Conservation (phyloP, 2,113 vertebrate species). For the Orthonyx spaldingii region DNA sequence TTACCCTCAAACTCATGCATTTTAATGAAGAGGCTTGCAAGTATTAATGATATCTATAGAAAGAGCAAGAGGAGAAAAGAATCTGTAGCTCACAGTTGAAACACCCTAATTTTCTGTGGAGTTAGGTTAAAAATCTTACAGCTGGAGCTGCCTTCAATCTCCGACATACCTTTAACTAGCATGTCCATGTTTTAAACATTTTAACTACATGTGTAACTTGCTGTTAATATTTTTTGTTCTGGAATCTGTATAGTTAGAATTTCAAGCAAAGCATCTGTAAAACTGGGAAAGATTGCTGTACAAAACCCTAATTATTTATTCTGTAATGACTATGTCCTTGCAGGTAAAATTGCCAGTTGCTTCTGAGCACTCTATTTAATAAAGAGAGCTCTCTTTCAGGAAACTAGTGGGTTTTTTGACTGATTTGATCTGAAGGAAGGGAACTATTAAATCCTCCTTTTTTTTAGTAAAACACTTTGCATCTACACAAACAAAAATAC, state of each 20-base stretch:
- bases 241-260: neutral
- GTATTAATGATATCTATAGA: neutral
- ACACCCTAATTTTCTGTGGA: neutral
- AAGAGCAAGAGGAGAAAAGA: neutral
- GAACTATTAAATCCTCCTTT: neutral
- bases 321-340: neutral
- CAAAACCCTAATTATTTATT: neutral
- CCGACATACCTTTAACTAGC: neutral
- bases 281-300: neutral
- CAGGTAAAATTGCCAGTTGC: neutral
- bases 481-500: neutral
- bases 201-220: neutral
- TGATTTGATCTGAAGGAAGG: neutral
- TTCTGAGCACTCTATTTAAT: neutral
- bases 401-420: neutral
- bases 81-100: neutral
- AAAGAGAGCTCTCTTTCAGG: neutral
- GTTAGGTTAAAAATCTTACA: neutral
- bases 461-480: neutral
- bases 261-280: neutral
- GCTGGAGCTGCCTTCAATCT: neutral
- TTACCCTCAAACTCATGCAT: neutral
- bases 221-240: neutral
- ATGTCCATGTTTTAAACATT: neutral
- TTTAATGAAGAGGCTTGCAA: neutral